These are phyloP conservation scores for Sycophila texana DNA, from an alignment of 2,888 invertebrate genomes.

Conservation along the genomic window DNA sequence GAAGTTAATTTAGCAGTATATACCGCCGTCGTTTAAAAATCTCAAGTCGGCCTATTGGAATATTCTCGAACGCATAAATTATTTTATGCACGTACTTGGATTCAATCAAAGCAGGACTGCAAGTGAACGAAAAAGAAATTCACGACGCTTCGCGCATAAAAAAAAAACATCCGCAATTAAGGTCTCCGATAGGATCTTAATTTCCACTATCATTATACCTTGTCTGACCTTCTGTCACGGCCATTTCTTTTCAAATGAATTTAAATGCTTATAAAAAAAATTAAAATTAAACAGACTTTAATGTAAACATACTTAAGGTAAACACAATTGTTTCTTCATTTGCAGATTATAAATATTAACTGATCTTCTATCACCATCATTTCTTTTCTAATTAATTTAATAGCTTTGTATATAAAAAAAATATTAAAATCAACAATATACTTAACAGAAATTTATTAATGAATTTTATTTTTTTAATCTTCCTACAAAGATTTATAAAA, in stretches of 20 bases:
- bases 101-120: slow-evolving; percentile 46
- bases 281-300: too few relatives aligned
- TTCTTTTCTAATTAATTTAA: too few relatives aligned
- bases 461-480: too few relatives aligned
- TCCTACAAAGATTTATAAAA: background rate
- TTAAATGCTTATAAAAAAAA: background rate
- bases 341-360: too few relatives aligned
- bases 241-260: slow-evolving; percentile 28
- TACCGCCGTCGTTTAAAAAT: background rate
- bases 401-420: slow-evolving; percentile 2
- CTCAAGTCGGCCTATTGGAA: slow-evolving; percentile 17
- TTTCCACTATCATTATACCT: slow-evolving; percentile 45
- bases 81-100: slow-evolving; percentile 47
- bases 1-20: background rate
- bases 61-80: slow-evolving; percentile 34
- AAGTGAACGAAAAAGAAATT: slow-evolving; percentile 57
- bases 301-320: too few relatives aligned
- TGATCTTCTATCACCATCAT: too few relatives aligned
- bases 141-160: slow-evolving; percentile 38
- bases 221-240: slow-evolving; percentile 35
- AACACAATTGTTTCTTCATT: too few relatives aligned
- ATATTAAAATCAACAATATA: slow-evolving; percentile 3
- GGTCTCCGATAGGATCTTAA: slow-evolving; percentile 48
- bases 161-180: slow-evolving; percentile 48
- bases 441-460: too few relatives aligned